Evolutionary conservation across 2,797 vertebrate species (phyloP), one percentile per base, ranked within the genome.

Genomic region (Acanthurus lineatus): DNA sequence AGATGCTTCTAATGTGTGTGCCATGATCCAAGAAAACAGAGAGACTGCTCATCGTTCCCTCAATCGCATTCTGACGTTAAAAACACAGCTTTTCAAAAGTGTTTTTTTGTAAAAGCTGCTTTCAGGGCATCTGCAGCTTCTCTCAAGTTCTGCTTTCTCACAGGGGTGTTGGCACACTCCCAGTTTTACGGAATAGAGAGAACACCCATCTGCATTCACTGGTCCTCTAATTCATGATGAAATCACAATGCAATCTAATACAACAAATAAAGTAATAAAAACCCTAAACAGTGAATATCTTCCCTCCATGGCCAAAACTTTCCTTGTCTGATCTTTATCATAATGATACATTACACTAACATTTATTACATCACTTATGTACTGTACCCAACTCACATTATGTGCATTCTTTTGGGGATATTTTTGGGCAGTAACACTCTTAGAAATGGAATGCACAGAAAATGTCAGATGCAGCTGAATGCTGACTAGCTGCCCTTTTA

Each of bases 201-300:
- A 61, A 69, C 25, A 66, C 16, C 35, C 47, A 48, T 38, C 10
- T 35, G 38, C 70, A 75, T 38, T 14, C 51, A 72, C 45, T 51
- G 17, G 19, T 47, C 20, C 58, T 66, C 20, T 35, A 20, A 9
- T 69, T 75, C 15, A 77, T 87, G 85, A 91, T 77, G 76, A 85
- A 82, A 89, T 71, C 49, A 64, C 47, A 53, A 47, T 44, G 79
- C 57, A 88, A 87, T 64, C 17, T 22, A 54, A 47, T 9, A 25
- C 6, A 42, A 22, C 9, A 11, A 11, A 52, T 58, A 48, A 52
- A 60, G 6, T 66, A 59, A 45, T 1, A 76, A 38, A 42, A 47
- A 52, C 2, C 14, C 5, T 45, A 3, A 56, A 44, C 4, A 49
- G 2, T 7, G 0, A 19, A 47, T 11, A 44, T 22, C 59, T n/a